Evolutionary conservation across 2,797 vertebrate species (phyloP).

Genomic region (Sebastes variabilis): DNA sequence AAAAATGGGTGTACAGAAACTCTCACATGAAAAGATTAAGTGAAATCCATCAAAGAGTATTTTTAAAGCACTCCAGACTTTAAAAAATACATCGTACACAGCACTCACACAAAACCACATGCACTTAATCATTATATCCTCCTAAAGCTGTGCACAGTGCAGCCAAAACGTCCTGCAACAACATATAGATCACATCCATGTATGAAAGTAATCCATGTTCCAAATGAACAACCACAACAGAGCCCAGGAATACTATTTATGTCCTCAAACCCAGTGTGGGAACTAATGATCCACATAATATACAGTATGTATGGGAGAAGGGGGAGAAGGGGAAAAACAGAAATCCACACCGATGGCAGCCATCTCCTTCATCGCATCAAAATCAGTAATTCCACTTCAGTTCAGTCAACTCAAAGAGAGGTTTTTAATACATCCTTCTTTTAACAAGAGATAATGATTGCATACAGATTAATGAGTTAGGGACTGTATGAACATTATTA

Average conservation of each 20-base stretch:
- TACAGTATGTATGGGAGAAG: background rate
- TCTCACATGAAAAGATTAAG: background rate
- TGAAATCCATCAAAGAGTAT: background rate
- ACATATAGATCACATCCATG: slow-evolving; percentile 2
- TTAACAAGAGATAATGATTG: background rate
- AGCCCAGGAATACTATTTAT: background rate
- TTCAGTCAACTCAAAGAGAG: slow-evolving; percentile 1
- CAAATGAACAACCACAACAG: slow-evolving; percentile 1
- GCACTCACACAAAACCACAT: slow-evolving; percentile 11
- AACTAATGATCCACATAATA: background rate
- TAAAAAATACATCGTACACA: background rate
- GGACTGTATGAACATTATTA: background rate
- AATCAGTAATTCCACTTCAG: slow-evolving; percentile 5
- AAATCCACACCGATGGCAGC: background rate
- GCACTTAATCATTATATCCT: background rate
- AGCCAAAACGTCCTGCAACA: slow-evolving; percentile 10
- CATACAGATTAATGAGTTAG: background rate
- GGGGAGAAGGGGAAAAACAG: background rate
- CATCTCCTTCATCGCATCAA: background rate
- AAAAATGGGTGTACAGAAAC: background rate
- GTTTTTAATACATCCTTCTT: background rate
- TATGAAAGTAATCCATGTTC: background rate
- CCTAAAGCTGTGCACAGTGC: slow-evolving; percentile 9
- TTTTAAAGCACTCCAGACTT: background rate
- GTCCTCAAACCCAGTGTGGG: slow-evolving; percentile 2